phyloP scores from a whole-genome alignment of 2,113 vertebrate species.

The Ursus arctos region DNA sequence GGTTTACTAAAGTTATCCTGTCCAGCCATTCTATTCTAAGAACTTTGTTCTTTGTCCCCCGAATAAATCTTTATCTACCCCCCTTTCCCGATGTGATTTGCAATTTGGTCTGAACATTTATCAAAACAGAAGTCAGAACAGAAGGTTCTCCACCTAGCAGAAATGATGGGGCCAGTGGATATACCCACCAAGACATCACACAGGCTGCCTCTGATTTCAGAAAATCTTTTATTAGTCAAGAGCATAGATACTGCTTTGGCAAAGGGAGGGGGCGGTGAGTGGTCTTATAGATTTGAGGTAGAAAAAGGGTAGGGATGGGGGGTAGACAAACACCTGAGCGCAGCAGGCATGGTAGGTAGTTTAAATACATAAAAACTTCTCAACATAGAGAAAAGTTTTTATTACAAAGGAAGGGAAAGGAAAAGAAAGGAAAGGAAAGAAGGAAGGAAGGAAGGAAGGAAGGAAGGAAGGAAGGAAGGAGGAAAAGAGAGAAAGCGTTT shows the following conservation, averaged over 20 bases:
- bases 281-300: conserved; percentile 90
- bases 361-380: conserved; percentile 87
- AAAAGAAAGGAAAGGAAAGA: background rate
- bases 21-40: background rate
- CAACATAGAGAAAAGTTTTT: conserved; percentile 69
- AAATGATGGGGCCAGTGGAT: background rate
- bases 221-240: conserved; percentile 86
- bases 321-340: conserved; percentile 73
- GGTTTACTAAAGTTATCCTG: background rate
- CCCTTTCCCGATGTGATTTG: background rate
- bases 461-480: background rate
- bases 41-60: background rate
- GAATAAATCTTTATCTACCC: background rate
- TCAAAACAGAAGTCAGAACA: background rate
- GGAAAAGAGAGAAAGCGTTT: background rate
- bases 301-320: conserved; percentile 79
- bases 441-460: no score
- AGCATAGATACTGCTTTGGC: conserved; percentile 86
- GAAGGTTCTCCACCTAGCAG: background rate
- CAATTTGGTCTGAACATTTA: background rate
- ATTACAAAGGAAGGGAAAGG: conserved; percentile 77
- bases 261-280: conserved; percentile 81
- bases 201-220: conserved; percentile 56
- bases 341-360: conserved; percentile 89
- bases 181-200: background rate